Base-by-base conservation (phyloP, 1,140 invertebrate species). In the Temnothorax nylanderi region DNA sequence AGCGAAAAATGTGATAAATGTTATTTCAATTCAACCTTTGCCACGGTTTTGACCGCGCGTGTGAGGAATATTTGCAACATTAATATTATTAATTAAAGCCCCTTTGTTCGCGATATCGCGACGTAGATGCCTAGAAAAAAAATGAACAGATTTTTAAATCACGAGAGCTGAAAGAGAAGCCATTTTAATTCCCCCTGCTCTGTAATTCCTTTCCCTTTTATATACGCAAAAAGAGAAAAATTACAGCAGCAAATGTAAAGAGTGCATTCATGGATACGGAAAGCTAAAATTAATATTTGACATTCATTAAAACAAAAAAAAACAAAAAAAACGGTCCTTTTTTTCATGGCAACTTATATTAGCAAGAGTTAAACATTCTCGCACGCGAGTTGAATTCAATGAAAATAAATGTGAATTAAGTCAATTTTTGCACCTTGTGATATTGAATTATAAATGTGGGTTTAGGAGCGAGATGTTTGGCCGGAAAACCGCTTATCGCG, bases 241-340 rank as follows among this genome's bases (percentile, higher is more conserved):
- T 60, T 8, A 26, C 21, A 37, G 75, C n/a, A 37, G 69, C 69
- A 62, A 75, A 84, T 47, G 32, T 16, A n/a, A 34, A 49, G 26
- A 47, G 54, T 21, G 32, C 26, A 37, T 58, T 58, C 18, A 44
- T 37, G 49, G 54, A n/a, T 58, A 72, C 47, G 21, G 37, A 58
- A 21, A 32, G 3, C 32, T 84, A 34, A 60, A 84, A 41, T 84
- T 62, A 74, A 84, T 82, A 74, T 84, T 84, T 74, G 37, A 84
- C 41, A 21, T 74, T n/a, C 5, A 26, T 58, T 44, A 32, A 47
- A 72, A 71, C 56, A 37, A 47, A 32, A 34, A 8, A 54, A 18
- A 54, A 44, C 8, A 47, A 32, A 47, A 13, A 34, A 18, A 37
- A 21, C 18, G 11, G 0, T 60, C 0, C 13, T 47, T 75, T 58